These are phyloP conservation scores for Donacobius atricapilla DNA, from an alignment of 2,113 vertebrate species.

Conservation along the genomic window DNA sequence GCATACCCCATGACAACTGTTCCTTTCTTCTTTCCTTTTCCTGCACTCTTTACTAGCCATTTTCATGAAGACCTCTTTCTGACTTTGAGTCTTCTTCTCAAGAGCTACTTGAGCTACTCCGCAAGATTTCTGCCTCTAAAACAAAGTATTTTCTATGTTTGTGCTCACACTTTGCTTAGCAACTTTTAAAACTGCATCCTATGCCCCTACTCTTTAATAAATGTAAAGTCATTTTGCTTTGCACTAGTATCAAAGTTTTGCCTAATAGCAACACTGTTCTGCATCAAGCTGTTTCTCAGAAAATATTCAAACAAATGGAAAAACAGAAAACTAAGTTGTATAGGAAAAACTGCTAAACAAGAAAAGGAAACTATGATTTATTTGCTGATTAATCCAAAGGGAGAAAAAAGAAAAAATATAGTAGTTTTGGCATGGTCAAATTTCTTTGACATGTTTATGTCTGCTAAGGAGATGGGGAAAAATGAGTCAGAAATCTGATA, in stretches of 20 bases:
- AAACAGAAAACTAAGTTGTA: background rate
- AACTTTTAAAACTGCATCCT: background rate
- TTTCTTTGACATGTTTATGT: background rate
- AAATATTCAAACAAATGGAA: background rate
- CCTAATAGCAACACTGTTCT: background rate
- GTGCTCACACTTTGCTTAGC: background rate
- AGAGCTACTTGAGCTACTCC: background rate
- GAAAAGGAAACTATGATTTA: background rate
- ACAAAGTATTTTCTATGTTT: background rate
- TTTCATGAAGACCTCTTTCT: background rate
- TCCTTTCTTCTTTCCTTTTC: background rate
- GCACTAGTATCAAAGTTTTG: background rate
- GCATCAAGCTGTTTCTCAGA: background rate
- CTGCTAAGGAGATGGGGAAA: background rate
- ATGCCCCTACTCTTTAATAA: background rate
- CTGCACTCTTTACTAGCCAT: background rate
- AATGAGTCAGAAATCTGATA: background rate
- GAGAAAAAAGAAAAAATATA: background rate
- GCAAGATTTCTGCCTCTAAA: background rate
- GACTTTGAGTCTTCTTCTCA: background rate
- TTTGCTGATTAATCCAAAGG: background rate
- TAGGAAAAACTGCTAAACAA: background rate
- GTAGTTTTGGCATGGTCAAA: background rate
- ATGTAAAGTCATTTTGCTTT: background rate
- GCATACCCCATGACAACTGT: background rate